These are phyloP conservation scores for Xyrichtys novacula DNA, from an alignment of 2,797 vertebrate species.

Conservation along the genomic window DNA sequence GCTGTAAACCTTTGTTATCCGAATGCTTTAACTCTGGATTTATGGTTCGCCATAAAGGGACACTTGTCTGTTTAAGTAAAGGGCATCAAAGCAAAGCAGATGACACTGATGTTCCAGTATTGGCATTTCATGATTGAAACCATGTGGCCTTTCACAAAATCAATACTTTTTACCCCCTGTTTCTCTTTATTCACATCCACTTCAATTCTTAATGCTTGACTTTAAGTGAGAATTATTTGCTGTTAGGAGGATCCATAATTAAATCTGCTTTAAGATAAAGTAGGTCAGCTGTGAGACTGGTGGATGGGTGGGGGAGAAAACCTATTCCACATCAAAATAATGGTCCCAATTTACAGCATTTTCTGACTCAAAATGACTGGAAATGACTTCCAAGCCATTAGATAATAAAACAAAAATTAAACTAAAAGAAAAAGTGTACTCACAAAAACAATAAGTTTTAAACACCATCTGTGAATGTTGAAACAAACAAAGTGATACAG, in stretches of 20 bases:
- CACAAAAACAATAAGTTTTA: conserved; percentile 36
- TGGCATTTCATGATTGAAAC: conserved; percentile 92
- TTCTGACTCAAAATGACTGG: conserved; percentile 77
- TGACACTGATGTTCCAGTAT: conserved; percentile 87
- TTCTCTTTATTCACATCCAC: conserved; percentile 91
- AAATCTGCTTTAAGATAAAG: conserved; percentile 63
- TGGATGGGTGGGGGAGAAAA: conserved; percentile 40
- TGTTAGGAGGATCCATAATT: conserved; percentile 66
- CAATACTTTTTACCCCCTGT: conserved; percentile 89
- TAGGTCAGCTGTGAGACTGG: conserved; percentile 62
- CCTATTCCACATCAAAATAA: conserved; percentile 87
- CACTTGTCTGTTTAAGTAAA: conserved; percentile 28
- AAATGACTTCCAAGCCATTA: conserved; percentile 12
- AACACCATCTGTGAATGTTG: background rate
- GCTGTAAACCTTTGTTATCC: background rate
- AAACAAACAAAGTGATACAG: background rate
- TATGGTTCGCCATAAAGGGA: conserved; percentile 23
- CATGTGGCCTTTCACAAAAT: conserved; percentile 89
- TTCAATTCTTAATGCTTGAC: conserved; percentile 61
- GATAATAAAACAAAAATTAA: conserved; percentile 86
- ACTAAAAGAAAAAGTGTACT: conserved; percentile 86
- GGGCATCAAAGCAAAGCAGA: conserved; percentile 85
- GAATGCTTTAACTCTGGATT: conserved; percentile 20
- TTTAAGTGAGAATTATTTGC: conserved; percentile 74
- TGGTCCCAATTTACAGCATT: conserved; percentile 86